These are phyloP conservation scores for Bos taurus DNA, from an alignment of 2,113 vertebrate species.

Conservation along the genomic window ARS-UCD2.0 NC_037337.1:62030001-62030500, in stretches of 20 bases:
- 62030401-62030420: not conserved
- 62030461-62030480: accelerated
- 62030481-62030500: not conserved
- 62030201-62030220: not conserved
- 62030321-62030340: not conserved
- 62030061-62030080: not conserved
- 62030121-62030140: not conserved
- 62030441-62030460: not conserved
- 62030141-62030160: not conserved
- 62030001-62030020: not conserved
- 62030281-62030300: not conserved
- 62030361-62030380: not conserved
- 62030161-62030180: not conserved
- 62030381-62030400: too few species aligned
- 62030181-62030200: not conserved
- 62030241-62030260: not conserved
- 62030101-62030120: not conserved
- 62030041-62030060: not conserved
- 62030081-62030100: not conserved
- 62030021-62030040: not conserved
- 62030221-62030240: not conserved
- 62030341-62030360: not conserved
- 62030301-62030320: not conserved
- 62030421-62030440: not conserved
- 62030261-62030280: not conserved